These are phyloP conservation scores for Hofmannophila pseudospretella DNA, from an alignment of 2,888 invertebrate genomes.

Conservation along the genomic window DNA sequence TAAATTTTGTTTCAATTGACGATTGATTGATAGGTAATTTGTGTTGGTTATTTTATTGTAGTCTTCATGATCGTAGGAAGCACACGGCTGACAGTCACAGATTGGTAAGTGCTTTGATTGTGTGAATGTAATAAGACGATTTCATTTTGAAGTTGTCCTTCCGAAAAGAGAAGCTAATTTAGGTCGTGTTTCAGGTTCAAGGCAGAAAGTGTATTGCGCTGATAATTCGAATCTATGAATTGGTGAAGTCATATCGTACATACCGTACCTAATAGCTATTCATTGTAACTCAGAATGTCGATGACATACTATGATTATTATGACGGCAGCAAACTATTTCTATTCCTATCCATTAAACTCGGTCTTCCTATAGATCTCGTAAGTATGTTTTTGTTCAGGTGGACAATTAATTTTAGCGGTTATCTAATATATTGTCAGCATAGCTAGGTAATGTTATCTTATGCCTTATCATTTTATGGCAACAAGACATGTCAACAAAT, in stretches of 20 bases:
- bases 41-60: too few species aligned
- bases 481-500: not conserved
- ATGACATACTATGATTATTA: constrained; percentile 72
- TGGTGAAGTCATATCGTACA: constrained; percentile 3
- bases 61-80: too few species aligned
- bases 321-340: constrained; percentile 84
- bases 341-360: constrained; percentile 81
- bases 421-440: not conserved
- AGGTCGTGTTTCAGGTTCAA: constrained; percentile 19
- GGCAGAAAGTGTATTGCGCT: constrained; percentile 11
- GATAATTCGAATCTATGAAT: constrained; percentile 4
- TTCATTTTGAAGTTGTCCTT: too few species aligned
- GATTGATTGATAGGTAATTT: too few species aligned
- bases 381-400: constrained; percentile 44
- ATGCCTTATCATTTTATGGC: not conserved
- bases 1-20: too few species aligned
- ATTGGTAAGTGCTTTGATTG: too few species aligned
- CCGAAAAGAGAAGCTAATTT: constrained; percentile 1
- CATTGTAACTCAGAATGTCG: constrained; percentile 28
- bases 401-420: not conserved
- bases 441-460: not conserved
- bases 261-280: too few species aligned
- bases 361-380: constrained; percentile 90
- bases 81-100: too few species aligned
- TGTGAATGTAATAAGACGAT: too few species aligned